These are phyloP conservation scores for Rotaria sp. DNA, from an alignment of 2,888 invertebrate genomes.

Conservation along the genomic window DNA sequence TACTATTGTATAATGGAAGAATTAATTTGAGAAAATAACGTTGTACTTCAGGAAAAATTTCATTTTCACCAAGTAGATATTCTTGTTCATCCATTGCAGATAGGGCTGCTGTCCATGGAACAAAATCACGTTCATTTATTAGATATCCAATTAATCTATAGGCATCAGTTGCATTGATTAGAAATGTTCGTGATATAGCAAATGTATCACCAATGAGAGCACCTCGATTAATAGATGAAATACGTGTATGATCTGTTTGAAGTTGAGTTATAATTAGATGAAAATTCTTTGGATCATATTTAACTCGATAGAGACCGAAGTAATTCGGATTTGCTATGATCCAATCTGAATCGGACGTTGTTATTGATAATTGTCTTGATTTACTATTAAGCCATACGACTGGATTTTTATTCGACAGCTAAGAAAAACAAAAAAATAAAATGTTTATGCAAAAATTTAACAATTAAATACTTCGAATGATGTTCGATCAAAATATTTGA, in stretches of 20 bases:
- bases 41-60: background rate
- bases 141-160: conserved; percentile 74
- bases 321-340: background rate
- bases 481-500: background rate
- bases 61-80: background rate
- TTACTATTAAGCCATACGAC: background rate
- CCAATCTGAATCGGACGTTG: background rate
- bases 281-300: background rate
- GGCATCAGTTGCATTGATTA: conserved; percentile 55
- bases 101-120: conserved; percentile 72
- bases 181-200: background rate
- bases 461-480: background rate
- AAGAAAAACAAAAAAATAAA: too few species aligned
- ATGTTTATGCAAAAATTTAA: too few species aligned
- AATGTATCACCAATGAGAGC: background rate
- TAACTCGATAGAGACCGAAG: background rate
- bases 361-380: too few species aligned
- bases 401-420: too few species aligned
- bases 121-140: conserved; percentile 67
- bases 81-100: background rate
- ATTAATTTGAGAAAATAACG: conserved; percentile 29
- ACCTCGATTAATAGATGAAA: background rate
- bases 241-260: too few species aligned
- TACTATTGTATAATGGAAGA: conserved; percentile 28
- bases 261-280: background rate